Evolutionary conservation across 2,797 vertebrate species (phyloP).

Genomic region (Lateolabrax maculatus): DNA sequence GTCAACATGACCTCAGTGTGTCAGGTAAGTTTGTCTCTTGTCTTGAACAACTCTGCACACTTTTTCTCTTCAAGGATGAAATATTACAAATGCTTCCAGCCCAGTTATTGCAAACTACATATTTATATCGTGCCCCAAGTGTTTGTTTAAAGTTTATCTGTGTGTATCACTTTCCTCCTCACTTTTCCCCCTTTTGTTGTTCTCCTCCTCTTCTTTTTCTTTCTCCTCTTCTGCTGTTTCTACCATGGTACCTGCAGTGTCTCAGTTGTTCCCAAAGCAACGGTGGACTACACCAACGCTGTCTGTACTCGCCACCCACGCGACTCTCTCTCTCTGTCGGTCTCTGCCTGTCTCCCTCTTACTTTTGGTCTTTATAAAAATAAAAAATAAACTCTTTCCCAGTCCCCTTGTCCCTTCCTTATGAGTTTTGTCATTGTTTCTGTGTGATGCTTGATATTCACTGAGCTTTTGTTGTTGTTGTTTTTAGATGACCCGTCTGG

Average conservation of each 20-base stretch:
- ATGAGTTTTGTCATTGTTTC: conserved; percentile 23
- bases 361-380: conserved; percentile 31
- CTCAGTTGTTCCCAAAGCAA: conserved; percentile 86
- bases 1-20: conserved; percentile 93
- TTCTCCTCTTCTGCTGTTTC: conserved; percentile 61
- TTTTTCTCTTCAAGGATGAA: not conserved
- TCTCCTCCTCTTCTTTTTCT: not conserved
- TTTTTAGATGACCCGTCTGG: conserved; percentile 94
- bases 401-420: conserved; percentile 4
- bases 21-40: conserved; percentile 85
- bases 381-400: conserved; percentile 2
- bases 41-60: not conserved
- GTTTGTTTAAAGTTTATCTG: conserved; percentile 14
- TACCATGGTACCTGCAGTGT: conserved; percentile 81
- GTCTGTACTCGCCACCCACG: conserved; percentile 83
- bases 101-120: not conserved
- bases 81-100: not conserved
- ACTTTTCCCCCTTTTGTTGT: conserved; percentile 4
- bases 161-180: conserved; percentile 6
- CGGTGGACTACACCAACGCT: conserved; percentile 85
- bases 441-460: not conserved
- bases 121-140: not conserved
- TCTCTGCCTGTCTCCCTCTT: conserved; percentile 54
- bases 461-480: conserved; percentile 18
- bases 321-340: conserved; percentile 58